Evolutionary conservation across 2,113 vertebrate species (phyloP), one percentile per base, ranked within the genome.

Genomic region (Hoplias malabaricus): DNA sequence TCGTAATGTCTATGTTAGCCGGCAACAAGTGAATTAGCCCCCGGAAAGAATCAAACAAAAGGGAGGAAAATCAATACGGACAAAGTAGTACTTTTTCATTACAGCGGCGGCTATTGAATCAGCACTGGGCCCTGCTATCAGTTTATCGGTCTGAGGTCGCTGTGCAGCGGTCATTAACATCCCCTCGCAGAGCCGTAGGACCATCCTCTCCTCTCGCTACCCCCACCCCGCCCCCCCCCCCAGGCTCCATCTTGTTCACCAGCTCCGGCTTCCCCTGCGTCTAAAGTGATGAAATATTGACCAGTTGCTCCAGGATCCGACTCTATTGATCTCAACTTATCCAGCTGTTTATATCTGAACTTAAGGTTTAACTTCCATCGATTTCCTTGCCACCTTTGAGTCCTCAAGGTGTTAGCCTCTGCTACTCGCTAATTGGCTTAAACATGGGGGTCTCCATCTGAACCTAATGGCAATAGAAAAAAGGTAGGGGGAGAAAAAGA

Each of bases 321-420:
- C 72, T 83, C 75, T 91, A 94, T 94, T 89, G 93, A 94, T 93
- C 89, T 88, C 83, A 90, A 92, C 90, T 93, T 91, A 93, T 91
- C 90, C 91, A 88, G 88, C 86, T 92, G 91, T 93, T 93, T 94
- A 92, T 90, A 90, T 93, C 88, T 94, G 91, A 94, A 93, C 92
- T 88, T 82, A 78, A 87, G 89, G 87, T 92, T 93, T 93, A 92
- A 90, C 93, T 90, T 86, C 50, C 85, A 92, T 93, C 78, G 93
- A 94, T 92, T 86, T 89, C 84, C 84, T 83, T 38, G 81, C 73
- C 88, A 89, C 88, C 87, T 88, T 84, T 48, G 80, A 81, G 86
- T 83, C 86, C 86, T 87, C 81, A 86, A 90, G 90, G 89, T 89
- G 90, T 86, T 90, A 86, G 87, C 75, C 90, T 87, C 87, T 87